Conservation (phyloP, 2,888 invertebrate genomes). For the Apamea monoglypha region DNA sequence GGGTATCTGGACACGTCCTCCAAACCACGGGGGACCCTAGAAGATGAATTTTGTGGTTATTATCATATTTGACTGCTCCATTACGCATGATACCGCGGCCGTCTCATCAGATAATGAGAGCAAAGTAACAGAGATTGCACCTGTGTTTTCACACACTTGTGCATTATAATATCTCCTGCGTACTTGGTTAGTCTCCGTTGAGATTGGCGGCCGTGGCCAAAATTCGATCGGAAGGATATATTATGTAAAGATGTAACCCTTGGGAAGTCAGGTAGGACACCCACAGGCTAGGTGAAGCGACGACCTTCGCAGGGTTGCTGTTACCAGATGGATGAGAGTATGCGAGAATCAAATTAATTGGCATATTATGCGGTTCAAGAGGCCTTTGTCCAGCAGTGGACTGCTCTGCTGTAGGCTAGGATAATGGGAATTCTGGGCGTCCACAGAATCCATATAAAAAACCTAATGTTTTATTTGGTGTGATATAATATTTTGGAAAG, state of each 20-base stretch:
- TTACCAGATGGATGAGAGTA: neutral
- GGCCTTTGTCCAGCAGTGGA: neutral
- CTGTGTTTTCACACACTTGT: neutral
- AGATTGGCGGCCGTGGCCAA: neutral
- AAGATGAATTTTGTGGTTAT: slow-evolving; percentile 24
- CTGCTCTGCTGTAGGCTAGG: neutral
- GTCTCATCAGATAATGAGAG: neutral
- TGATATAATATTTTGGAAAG: neutral
- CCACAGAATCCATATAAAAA: neutral
- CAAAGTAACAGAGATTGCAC: neutral
- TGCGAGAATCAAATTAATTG: neutral
- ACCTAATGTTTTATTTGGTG: neutral
- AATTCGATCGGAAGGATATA: neutral
- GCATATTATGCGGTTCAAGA: neutral
- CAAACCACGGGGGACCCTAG: slow-evolving; percentile 91
- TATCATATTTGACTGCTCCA: neutral
- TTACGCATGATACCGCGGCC: no score
- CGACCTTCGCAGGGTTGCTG: neutral
- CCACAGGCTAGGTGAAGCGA: neutral
- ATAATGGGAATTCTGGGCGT: neutral
- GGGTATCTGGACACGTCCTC: slow-evolving; percentile 94
- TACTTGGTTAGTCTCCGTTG: neutral
- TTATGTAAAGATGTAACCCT: neutral
- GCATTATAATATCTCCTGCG: neutral
- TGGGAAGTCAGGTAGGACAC: no score